Percentiles rank a stretch among this genome's conserved stretches.
Evolutionary conservation across 2,888 invertebrate genomes (phyloP).

Genomic region (Pachliopta kotzebuea): DNA sequence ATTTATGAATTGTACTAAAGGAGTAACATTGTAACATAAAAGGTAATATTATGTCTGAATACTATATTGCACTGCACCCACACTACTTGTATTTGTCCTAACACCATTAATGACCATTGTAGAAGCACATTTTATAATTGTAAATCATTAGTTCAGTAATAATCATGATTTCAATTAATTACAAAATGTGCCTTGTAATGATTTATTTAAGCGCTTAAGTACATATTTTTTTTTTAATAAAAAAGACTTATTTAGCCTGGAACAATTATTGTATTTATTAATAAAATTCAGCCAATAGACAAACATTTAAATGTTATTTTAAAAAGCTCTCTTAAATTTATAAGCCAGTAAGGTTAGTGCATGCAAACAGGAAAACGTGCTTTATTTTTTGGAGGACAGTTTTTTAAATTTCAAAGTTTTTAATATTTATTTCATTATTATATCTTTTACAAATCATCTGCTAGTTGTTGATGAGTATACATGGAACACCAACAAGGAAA

Average conservation of each 20-base stretch:
- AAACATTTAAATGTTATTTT: conserved; percentile 49
- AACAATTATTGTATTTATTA: conserved; percentile 35
- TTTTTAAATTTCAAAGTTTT: conserved; percentile 46
- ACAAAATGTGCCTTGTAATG: conserved; percentile 40
- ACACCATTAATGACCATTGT: conserved; percentile 28
- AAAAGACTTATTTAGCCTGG: conserved; percentile 35
- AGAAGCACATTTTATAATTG: neutral
- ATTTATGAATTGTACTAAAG: neutral
- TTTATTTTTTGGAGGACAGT: conserved; percentile 58
- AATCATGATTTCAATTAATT: conserved; percentile 31
- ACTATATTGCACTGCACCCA: conserved; percentile 69
- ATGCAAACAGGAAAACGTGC: conserved; percentile 71
- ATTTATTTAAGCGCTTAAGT: conserved; percentile 46
- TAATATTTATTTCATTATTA: conserved; percentile 32
- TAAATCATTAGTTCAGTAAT: conserved; percentile 33
- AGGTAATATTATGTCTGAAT: conserved; percentile 32
- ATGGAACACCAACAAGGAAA: conserved; percentile 56
- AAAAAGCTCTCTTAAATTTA: conserved; percentile 62
- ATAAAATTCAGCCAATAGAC: conserved; percentile 67
- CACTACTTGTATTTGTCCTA: conserved; percentile 39
- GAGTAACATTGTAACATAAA: conserved; percentile 26
- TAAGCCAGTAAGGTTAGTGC: conserved; percentile 67
- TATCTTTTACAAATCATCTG: conserved; percentile 34
- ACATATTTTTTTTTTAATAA: conserved; percentile 39
- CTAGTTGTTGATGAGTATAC: conserved; percentile 36